These are phyloP conservation scores for Sphyrna mokarran DNA, from an alignment of 2,113 vertebrate genomes.

Conservation along the genomic window DNA sequence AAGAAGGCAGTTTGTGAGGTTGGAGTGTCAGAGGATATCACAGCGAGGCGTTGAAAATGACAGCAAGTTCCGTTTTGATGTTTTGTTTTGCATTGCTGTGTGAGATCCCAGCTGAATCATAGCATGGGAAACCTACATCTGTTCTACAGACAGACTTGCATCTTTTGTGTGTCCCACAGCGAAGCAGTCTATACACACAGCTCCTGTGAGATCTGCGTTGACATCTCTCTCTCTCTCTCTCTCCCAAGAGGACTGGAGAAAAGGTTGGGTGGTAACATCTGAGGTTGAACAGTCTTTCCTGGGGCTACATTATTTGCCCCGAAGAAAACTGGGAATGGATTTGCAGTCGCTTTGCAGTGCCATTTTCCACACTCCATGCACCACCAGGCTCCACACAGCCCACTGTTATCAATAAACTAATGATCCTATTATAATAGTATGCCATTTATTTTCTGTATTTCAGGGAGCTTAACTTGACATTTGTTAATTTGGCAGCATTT, in stretches of 20 bases:
- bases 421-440: conserved; percentile 35
- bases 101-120: conserved; percentile 58
- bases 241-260: conserved; percentile 19
- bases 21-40: conserved; percentile 50
- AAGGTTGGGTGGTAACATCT: conserved; percentile 36
- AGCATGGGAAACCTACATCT: conserved; percentile 78
- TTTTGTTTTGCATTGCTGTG: conserved; percentile 55
- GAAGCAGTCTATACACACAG: conserved; percentile 46
- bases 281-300: not conserved
- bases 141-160: conserved; percentile 53
- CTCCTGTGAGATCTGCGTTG: conserved; percentile 41
- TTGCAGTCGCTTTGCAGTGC: not conserved
- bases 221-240: not conserved
- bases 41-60: conserved; percentile 60
- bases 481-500: not conserved
- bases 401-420: conserved; percentile 37
- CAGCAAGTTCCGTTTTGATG: conserved; percentile 73
- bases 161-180: conserved; percentile 45
- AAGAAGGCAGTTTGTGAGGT: conserved; percentile 52
- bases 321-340: conserved; percentile 8
- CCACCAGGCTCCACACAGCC: not conserved
- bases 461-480: conserved; percentile 15
- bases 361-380: conserved; percentile 25
- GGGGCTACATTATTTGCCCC: not conserved
- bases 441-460: conserved; percentile 32